Conservation (phyloP, 2,888 invertebrate species). For the Aphidius colemani region DNA sequence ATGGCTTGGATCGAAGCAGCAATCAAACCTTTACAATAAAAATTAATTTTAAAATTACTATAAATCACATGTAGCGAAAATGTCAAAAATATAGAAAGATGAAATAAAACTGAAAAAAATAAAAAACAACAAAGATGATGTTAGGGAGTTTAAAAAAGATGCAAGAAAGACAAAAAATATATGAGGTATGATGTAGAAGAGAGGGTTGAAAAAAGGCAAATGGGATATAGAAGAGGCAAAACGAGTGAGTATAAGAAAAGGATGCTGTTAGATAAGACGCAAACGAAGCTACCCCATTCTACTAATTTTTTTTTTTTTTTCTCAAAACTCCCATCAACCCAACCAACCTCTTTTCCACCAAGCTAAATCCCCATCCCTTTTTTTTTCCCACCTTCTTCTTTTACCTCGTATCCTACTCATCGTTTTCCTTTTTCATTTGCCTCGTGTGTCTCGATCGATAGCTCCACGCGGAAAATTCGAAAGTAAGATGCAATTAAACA, state of each 20-base stretch:
- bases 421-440: constrained; percentile 21
- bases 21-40: too few species aligned
- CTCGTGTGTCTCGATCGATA: constrained; percentile 59
- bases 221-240: not conserved
- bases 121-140: constrained; percentile 23
- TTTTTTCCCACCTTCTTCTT: not conserved
- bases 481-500: constrained; percentile 62
- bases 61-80: too few species aligned
- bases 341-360: too few species aligned
- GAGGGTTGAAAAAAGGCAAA: constrained; percentile 11
- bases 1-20: too few species aligned
- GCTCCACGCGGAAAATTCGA: constrained; percentile 61
- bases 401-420: constrained; percentile 29
- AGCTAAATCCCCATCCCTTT: too few species aligned
- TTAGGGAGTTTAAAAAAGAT: constrained; percentile 39
- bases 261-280: constrained; percentile 54
- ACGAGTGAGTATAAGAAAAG: constrained; percentile 4
- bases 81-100: too few species aligned
- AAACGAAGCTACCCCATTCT: constrained; percentile 50
- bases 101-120: constrained; percentile 3
- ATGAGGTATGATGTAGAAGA: constrained; percentile 8
- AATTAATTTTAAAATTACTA: too few species aligned
- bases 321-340: too few species aligned
- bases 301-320: constrained; percentile 34
- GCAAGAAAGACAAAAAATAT: constrained; percentile 34